Evolutionary conservation across 2,888 invertebrate species (phyloP), one percentile per base, ranked within the genome.

Genomic region (Drosophila borealis): DNA sequence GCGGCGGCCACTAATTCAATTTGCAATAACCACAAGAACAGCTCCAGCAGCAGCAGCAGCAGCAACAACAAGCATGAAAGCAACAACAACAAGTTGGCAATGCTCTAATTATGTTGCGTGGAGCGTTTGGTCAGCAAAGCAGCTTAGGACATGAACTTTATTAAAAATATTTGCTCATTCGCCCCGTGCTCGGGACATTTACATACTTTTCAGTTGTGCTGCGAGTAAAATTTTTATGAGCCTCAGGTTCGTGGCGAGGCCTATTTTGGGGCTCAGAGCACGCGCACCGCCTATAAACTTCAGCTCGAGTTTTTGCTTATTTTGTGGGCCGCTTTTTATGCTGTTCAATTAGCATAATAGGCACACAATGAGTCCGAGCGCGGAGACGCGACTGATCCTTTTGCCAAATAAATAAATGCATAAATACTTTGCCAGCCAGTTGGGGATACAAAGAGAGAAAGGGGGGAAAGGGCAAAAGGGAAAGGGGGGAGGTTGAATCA

Each of bases 331-430:
- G 42, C 25, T 76, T 72, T 73, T 85, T 85, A 85, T 89, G 86
- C 90, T 90, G 89, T 89, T 89, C 90, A 90, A 89, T 89, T 89
- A 89, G 89, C 90, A 89, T 89, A 90, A 89, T 90, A 81, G 87
- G 76, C 86, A 66, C 80, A 83, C 80, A 81, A 80, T 78, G 71
- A 84, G 71, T 36, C 59, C 56, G 61, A 66, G 67, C 70, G 84
- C 45, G 74, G 53, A 51, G 75, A 68, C 70, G 81, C 74, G 71
- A 80, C 71, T 89, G 89, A 86, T 89, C 84, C 84, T 82, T 89
- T 89, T 85, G 77, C 69, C 80, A 84, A 84, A 89, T 84, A 84
- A 80, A 83, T 82, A 85, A 85, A 89, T 87, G 80, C 83, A 89
- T 85, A 89, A 89, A 86, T 89, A 88, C 79, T 65, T 51, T 71